A percentile compares a stretch with the other conserved stretches of the same genome.
Conservation (phyloP, 2,888 invertebrate species). For the Geophilus truncorum region DNA sequence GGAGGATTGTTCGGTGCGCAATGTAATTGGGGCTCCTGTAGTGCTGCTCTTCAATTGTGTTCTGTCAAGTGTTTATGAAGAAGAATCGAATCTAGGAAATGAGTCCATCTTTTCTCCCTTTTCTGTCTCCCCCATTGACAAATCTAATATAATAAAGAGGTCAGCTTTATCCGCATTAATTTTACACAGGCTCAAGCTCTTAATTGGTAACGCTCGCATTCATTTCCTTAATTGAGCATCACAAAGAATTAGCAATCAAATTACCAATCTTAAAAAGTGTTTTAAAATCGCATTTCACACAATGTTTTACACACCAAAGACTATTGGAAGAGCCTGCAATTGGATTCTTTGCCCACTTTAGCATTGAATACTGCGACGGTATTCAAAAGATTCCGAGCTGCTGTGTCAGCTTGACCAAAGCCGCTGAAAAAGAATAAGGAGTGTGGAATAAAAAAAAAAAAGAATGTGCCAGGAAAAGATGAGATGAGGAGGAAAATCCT, state of each 20-base stretch:
- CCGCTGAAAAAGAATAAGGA: not conserved
- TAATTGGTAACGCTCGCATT: not conserved
- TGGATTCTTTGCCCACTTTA: not conserved
- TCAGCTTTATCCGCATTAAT: slow-evolving; percentile 1
- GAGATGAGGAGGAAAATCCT: not conserved
- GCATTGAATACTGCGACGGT: no score
- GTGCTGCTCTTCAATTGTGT: no score
- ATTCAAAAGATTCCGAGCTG: not conserved
- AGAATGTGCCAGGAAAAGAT: no score
- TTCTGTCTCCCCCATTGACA: not conserved
- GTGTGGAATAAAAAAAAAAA: no score
- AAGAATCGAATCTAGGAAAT: not conserved
- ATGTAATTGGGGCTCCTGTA: not conserved
- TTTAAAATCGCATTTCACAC: not conserved
- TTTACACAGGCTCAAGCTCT: not conserved
- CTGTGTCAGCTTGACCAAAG: not conserved
- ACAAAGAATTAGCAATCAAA: not conserved
- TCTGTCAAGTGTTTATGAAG: not conserved
- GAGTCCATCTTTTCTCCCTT: not conserved
- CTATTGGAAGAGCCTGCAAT: not conserved
- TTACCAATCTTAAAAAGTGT: not conserved
- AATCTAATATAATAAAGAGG: not conserved
- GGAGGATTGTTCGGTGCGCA: not conserved
- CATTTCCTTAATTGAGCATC: not conserved
- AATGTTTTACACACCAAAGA: not conserved